Base-by-base conservation (phyloP, 2,797 vertebrate genomes). In the Passerculus sandwichensis region DNA sequence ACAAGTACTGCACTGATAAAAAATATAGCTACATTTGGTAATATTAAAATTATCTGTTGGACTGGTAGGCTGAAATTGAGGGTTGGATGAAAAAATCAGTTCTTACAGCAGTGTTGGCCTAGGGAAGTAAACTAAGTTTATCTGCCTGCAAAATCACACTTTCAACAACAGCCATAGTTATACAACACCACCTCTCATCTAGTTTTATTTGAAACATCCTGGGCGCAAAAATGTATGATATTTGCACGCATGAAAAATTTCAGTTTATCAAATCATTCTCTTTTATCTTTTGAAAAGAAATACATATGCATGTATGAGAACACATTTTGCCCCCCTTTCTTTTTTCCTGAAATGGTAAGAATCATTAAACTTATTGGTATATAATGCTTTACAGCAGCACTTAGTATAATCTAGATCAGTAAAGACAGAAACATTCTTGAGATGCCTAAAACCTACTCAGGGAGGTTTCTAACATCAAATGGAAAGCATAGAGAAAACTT, bases 241-340 rank as follows among this genome's bases (percentile, higher is more conserved):
- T 53, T 45, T 75, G 15, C 18, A 29, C 18, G 22, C 10, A 23
- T 13, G 12, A 67, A 44, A 60, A 60, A 38, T 6, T 60, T 76
- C 18, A 29, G 2, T 60, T 53, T 38, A 38, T 29, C 18, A 15
- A 53, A 51, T 27, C 22, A 5, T 11, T 10, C 20, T 67, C 19
- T 48, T 29, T 65, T 29, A 20, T n/a, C 22, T 67, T 59, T 67
- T 27, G n/a, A 23, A 53, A 38, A 60, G 3, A 45, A 22, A 21
- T 27, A 9, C 25, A 20, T 42, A 29, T 7, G 4, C 5, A 32
- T 6, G 5, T 27, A 40, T 36, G 25, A 84, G 92, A 74, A 22
- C 47, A n/a, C 3, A 1, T 9, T n/a, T 11, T 26, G 21, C 5
- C 11, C 7, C 6, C 1, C 12, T 7, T 15, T 2, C 8, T 21